A percentile compares a stretch with the other conserved stretches of the same genome.
Conservation (phyloP, 2,797 vertebrate species). For the Lycodopsis pacificus region DNA sequence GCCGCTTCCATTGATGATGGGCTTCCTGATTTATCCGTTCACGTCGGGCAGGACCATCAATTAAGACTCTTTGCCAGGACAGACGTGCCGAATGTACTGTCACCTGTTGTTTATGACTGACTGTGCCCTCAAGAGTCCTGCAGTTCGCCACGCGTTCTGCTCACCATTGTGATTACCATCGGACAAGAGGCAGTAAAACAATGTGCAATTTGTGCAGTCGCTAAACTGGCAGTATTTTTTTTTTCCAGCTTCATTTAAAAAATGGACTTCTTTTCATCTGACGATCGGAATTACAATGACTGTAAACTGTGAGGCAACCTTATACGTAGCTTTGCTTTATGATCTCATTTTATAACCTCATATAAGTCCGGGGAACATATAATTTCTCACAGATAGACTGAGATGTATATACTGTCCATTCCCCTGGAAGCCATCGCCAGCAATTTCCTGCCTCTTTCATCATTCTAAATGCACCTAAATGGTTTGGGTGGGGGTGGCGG, state of each 20-base stretch:
- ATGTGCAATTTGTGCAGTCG: constrained; percentile 36
- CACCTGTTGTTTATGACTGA: constrained; percentile 75
- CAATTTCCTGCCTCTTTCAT: constrained; percentile 84
- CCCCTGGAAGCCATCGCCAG: constrained; percentile 73
- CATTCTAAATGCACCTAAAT: constrained; percentile 83
- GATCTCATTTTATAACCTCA: constrained; percentile 56
- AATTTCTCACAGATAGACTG: constrained; percentile 67
- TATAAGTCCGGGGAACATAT: constrained; percentile 49
- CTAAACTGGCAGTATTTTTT: constrained; percentile 34
- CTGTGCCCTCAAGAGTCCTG: constrained; percentile 37
- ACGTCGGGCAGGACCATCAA: constrained; percentile 69
- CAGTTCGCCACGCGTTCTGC: constrained; percentile 36
- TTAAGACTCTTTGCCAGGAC: constrained; percentile 68
- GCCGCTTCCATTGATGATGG: constrained; percentile 80
- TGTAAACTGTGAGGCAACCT: constrained; percentile 39
- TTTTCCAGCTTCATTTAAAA: constrained; percentile 47
- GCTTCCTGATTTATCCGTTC: constrained; percentile 78
- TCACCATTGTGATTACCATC: constrained; percentile 50
- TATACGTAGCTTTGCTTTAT: constrained; percentile 60
- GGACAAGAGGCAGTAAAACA: constrained; percentile 57
- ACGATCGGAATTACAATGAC: constrained; percentile 62
- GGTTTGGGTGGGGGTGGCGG: constrained; percentile 61
- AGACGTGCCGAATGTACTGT: constrained; percentile 59
- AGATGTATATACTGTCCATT: constrained; percentile 70
- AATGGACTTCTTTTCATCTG: constrained; percentile 43